Percentiles rank a stretch among this genome's conserved stretches.
Evolutionary conservation across 53 echinoderm and acorn worm genomes (phyloP).

Genomic region (Echinarachnius parma): DNA sequence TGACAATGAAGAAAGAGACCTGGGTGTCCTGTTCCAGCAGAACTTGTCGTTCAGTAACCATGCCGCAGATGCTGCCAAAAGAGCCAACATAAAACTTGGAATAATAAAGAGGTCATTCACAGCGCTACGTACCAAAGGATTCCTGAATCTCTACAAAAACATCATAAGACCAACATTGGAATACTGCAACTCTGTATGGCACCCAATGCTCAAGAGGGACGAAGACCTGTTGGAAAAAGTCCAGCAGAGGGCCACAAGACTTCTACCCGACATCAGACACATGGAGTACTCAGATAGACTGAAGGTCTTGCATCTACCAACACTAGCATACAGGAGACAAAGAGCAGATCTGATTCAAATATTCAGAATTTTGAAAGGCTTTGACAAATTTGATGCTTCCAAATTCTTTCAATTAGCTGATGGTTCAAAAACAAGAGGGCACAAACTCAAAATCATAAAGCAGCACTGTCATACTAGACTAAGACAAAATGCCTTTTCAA

Average conservation of each 20-base stretch:
- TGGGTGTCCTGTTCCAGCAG: slow-evolving; percentile 1
- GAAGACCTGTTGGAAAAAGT: slow-evolving; percentile 8
- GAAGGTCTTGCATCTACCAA: not conserved
- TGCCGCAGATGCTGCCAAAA: slow-evolving; percentile 5
- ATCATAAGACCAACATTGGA: slow-evolving; percentile 22
- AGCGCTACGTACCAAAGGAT: not conserved
- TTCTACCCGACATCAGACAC: not conserved
- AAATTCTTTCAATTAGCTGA: not conserved
- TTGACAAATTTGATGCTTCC: not conserved
- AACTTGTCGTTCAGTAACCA: not conserved
- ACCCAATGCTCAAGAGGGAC: not conserved
- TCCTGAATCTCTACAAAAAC: slow-evolving; percentile 9
- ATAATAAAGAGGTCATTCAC: slow-evolving; percentile 19
- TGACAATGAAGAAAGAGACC: slow-evolving; percentile 4
- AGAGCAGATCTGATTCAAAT: slow-evolving; percentile 10
- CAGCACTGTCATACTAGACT: too few species aligned
- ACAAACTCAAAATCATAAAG: not conserved
- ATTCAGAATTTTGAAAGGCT: not conserved
- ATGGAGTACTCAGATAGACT: not conserved
- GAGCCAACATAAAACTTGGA: slow-evolving; percentile 13
- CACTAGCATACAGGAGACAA: not conserved
- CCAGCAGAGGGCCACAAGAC: slow-evolving; percentile 8
- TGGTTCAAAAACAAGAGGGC: not conserved
- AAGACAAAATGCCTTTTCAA: too few species aligned
- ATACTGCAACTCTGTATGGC: slow-evolving; percentile 12